Base-by-base conservation (phyloP, 2,888 invertebrate genomes). In the Drosophila pseudotakahashii region DNA sequence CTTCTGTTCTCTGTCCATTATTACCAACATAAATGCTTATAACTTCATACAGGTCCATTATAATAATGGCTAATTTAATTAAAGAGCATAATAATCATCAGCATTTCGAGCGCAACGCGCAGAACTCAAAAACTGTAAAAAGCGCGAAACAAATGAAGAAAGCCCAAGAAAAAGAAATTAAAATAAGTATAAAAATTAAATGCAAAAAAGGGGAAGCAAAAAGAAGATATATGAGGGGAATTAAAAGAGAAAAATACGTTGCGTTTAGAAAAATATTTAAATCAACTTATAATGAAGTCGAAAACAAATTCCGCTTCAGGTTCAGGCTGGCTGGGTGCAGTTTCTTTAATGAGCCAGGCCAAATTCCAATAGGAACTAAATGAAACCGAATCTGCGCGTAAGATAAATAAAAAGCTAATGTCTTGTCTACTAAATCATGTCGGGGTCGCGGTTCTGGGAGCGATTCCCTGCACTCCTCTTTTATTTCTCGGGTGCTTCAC, bases 281-380 rank as follows among this genome's bases (percentile, higher is more conserved):
- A 82, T 73, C 66, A 73, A 81, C 75, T 87, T 63, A 81, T 82
- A 81, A 82, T 87, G 85, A 87, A 87, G 88, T 87, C 64, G 67
- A 87, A 75, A 79, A 77, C 68, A 81, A 79, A 88, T 88, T 87
- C 81, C 81, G 58, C 44, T 50, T 50, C 50, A 26, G 23, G 64
- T 76, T 64, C 66, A 54, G 63, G 58, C 64, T 75, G 61, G 67
- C 55, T 66, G 62, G 34, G 32, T 69, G 70, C 76, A 57, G 53
- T 37, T n/a, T 10, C 23, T 66, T 70, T 86, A 86, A 81, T 74
- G 72, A 75, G 73, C 11, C 19, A 6, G 44, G 54, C 19, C 19
- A 47, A 47, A 71, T 63, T 71, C 63, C 48, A n/a, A 60, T 54
- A 44, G 48, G 16, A 16, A 69, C 79, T 48, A 76, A 80, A 83